Evolutionary conservation across 2,888 invertebrate species (phyloP), one percentile per base, ranked within the genome.

Genomic region (Scaptomyza parva): DNA sequence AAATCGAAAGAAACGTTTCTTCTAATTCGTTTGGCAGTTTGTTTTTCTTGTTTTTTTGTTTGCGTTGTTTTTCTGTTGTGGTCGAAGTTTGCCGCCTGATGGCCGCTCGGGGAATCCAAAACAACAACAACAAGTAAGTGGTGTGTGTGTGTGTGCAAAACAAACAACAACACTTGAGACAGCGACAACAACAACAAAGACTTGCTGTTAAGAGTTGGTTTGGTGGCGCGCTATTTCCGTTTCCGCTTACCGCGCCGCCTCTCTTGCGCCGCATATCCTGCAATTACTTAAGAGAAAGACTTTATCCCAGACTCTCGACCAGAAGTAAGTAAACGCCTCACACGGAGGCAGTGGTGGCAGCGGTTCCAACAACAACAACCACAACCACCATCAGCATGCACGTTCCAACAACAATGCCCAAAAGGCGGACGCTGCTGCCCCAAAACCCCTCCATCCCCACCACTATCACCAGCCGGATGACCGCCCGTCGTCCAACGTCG

Each of bases 181-280:
- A 51, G 24, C 20, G 14, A 4, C 41, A 37, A 37, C 8, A 43
- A 6, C 28, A 44, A 43, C 22, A 60, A 37, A 47, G n/a, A 20
- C 18, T n/a, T 24, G 48, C 24, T 4, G 39, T 20, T 20, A n/a
- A 30, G n/a, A 43, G 61, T 50, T 44, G 44, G 33, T 37, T 39
- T 44, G 58, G 44, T 37, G 45, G 54, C 62, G 86, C 68, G 70
- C 64, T 58, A 79, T 64, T 60, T 84, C 69, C 78, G 81, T 43
- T 64, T 80, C 65, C 77, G 66, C 30, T 35, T 35, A 35, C 26
- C 54, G 60, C 58, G 35, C 20, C 41, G 44, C 62, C 62, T 63
- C 43, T n/a, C 40, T 45, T 37, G 48, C 44, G 53, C 59, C 44
- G 53, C 59, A 65, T 54, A 66, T 54, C 73, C 68, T 47, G 73